Evolutionary conservation across 2,113 vertebrate genomes (phyloP).

Genomic region (Marcusenius ussheri): DNA sequence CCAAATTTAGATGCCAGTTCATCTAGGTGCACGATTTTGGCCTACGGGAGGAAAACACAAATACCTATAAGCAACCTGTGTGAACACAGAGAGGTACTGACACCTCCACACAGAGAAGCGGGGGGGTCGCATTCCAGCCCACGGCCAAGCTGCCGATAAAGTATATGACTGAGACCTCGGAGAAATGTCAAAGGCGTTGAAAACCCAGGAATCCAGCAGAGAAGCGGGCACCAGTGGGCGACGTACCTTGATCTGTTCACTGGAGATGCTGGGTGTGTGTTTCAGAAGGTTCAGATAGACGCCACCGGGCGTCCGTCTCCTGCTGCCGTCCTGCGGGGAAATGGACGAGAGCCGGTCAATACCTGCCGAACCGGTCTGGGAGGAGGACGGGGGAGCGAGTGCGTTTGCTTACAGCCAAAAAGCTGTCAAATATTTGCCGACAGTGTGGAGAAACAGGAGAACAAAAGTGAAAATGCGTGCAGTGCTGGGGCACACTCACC

Average conservation of each 20-base stretch:
- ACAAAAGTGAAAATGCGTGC: neutral
- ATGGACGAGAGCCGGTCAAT: neutral
- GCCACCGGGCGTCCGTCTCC: conserved; percentile 89
- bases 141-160: neutral
- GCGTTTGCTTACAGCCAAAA: neutral
- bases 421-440: neutral
- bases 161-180: neutral
- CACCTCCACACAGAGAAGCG: neutral
- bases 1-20: neutral
- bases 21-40: neutral
- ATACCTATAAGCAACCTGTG: neutral
- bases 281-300: conserved; percentile 92
- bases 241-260: conserved; percentile 77
- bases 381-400: neutral
- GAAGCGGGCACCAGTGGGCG: neutral
- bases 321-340: conserved; percentile 72
- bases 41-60: neutral
- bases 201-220: neutral
- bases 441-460: neutral
- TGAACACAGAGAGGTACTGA: neutral
- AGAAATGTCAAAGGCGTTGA: neutral
- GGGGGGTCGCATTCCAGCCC: neutral
- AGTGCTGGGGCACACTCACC: conserved; percentile 53
- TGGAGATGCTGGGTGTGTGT: conserved; percentile 80
- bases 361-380: neutral